Evolutionary conservation across 2,888 invertebrate genomes (phyloP).

Genomic region (Hirudinaria manillensis): DNA sequence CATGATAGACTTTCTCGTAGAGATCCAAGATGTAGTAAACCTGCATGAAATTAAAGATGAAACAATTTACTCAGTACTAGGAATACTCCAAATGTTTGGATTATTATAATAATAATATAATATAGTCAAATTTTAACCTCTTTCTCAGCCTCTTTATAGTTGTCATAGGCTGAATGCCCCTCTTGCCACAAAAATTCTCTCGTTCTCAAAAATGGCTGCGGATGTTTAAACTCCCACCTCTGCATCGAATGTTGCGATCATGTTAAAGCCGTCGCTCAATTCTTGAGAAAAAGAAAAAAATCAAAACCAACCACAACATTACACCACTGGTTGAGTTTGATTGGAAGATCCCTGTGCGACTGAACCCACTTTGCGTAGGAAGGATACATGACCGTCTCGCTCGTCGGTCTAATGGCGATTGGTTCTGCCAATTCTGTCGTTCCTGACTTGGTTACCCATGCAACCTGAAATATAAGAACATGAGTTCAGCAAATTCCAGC

Average conservation of each 20-base stretch:
- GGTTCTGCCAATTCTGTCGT: constrained; percentile 89
- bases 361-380: constrained; percentile 97
- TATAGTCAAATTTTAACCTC: constrained; percentile 65
- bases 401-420: constrained; percentile 93
- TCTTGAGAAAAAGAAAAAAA: neutral
- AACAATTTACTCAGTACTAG: neutral
- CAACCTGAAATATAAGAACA: constrained; percentile 58
- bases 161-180: constrained; percentile 90
- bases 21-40: constrained; percentile 64
- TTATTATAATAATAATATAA: neutral
- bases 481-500: neutral
- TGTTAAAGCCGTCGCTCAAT: too few relatives aligned
- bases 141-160: constrained; percentile 73
- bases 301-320: constrained; percentile 76
- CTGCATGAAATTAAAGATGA: constrained; percentile 40
- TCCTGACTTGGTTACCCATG: constrained; percentile 90
- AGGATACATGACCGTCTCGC: constrained; percentile 99
- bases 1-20: constrained; percentile 83
- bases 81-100: neutral
- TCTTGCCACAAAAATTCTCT: constrained; percentile 99
- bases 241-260: constrained; percentile 49
- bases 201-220: constrained; percentile 93
- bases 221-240: constrained; percentile 99
- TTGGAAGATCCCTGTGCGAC: constrained; percentile 90
- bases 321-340: constrained; percentile 97